Base-by-base conservation (phyloP, 2,797 vertebrate genomes). In the Halcyon badia region DNA sequence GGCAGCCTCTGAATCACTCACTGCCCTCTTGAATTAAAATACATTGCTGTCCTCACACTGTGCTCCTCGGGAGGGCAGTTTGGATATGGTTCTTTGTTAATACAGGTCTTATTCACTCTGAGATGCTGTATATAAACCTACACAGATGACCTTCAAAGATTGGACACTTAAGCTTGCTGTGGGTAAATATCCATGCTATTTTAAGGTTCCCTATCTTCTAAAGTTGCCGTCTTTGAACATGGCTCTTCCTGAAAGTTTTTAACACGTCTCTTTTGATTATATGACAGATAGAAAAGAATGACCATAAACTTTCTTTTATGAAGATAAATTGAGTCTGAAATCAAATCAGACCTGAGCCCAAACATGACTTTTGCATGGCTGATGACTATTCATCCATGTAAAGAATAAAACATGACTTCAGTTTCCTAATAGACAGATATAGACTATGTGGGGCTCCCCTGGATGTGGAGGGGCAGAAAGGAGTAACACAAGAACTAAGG, bases 291-390 rank as follows among this genome's bases (percentile, higher is more conserved):
- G 42, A 83, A 83, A 87, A 90, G 7, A 39, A 49, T 0, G 4
- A 46, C 16, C 0, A 0, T 49, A 82, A 84, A 42, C 21, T 90
- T 39, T 77, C 33, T 60, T 73, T 71, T 71, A 65, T 51, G 46
- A 83, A 85, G 71, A 95, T 14, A 84, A 92, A 94, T 78, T 26
- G 39, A 83, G 26, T 84, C 91, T 90, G 87, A 73, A 91, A 89
- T 91, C 5, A 9, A 87, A 87, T 57, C 24, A 64, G 61, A 70
- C 66, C 86, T 57, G 60, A 83, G 44, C 19, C 20, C 57, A 82
- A 93, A 75, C 42, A 42, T 49, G 44, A 48, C 48, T 91, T 90
- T 68, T 84, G 31, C 35, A 31, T n/a, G 39, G 60, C 24, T 94
- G 28, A 39, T 56, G 68, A 91, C 78, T 79, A 57, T 70, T 80